These are phyloP conservation scores for Hirundo rustica DNA, from an alignment of 2,797 vertebrate genomes.

Conservation along the genomic window DNA sequence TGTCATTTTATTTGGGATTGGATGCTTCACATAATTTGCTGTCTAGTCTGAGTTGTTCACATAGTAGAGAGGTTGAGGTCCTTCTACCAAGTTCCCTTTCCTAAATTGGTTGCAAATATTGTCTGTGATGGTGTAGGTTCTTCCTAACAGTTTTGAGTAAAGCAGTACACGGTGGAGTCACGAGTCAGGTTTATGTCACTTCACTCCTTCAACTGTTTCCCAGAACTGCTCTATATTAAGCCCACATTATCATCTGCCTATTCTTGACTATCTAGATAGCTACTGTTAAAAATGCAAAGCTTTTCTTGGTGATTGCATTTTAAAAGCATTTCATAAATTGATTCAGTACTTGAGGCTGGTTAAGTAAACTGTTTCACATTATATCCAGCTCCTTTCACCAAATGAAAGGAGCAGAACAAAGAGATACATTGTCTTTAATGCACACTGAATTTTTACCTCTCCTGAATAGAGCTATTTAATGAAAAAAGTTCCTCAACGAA, in stretches of 20 bases:
- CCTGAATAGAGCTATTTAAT: background rate
- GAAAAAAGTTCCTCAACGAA: background rate
- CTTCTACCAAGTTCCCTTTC: background rate
- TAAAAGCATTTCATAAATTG: slow-evolving; percentile 16
- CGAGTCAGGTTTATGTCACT: slow-evolving; percentile 49
- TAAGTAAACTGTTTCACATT: background rate
- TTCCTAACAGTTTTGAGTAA: background rate
- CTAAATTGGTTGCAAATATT: background rate
- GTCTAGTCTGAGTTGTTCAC: background rate
- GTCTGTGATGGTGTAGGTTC: background rate
- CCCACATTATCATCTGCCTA: background rate
- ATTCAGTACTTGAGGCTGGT: background rate
- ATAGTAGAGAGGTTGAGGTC: background rate
- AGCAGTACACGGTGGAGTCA: background rate
- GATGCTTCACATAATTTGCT: background rate
- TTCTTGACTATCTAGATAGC: slow-evolving; percentile 31
- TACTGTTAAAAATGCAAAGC: slow-evolving; percentile 12
- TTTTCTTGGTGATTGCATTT: background rate
- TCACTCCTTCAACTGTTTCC: slow-evolving; percentile 28
- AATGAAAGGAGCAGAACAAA: background rate
- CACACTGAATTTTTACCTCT: background rate
- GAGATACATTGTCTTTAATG: background rate
- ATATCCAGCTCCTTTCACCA: background rate
- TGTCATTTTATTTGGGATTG: background rate
- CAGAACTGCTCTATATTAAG: slow-evolving; percentile 48